Evolutionary conservation across 2,113 vertebrate species (phyloP).

Genomic region (Grammomys surdaster): DNA sequence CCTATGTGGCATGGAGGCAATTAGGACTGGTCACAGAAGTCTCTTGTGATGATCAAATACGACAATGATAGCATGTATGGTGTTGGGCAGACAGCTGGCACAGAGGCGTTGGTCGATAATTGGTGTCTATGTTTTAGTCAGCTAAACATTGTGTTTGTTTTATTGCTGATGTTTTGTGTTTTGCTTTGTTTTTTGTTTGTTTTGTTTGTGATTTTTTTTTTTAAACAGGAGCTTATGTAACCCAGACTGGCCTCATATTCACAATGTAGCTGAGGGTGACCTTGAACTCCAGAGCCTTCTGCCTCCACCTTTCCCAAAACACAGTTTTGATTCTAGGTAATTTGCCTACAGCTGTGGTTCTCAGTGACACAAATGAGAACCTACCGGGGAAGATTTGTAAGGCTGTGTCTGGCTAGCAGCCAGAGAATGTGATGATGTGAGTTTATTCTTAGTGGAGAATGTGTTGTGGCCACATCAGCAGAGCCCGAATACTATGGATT

Average conservation of each 20-base stretch:
- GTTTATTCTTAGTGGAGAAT: constrained; percentile 57
- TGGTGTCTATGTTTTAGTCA: not conserved
- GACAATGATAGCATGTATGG: not conserved
- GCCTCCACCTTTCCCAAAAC: not conserved
- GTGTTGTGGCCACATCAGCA: not conserved
- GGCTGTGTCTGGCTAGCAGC: not conserved
- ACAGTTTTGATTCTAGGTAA: not conserved
- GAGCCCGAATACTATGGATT: constrained; percentile 26
- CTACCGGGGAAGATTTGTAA: not conserved
- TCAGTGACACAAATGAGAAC: not conserved
- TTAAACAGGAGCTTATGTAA: not conserved
- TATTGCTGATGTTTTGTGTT: not conserved
- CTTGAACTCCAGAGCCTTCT: not conserved
- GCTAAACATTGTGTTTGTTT: not conserved
- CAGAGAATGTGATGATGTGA: not conserved
- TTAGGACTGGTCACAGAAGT: not conserved
- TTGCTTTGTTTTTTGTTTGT: not conserved
- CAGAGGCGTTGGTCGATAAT: not conserved
- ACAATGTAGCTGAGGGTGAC: not conserved
- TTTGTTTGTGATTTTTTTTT: not conserved
- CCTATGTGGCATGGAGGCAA: not conserved
- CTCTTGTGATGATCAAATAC: not conserved
- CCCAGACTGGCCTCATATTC: not conserved
- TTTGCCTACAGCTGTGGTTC: not conserved
- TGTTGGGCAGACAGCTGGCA: not conserved